These are phyloP conservation scores for Daptonema setosum DNA, from an alignment of 2,888 invertebrate species.

Conservation along the genomic window DNA sequence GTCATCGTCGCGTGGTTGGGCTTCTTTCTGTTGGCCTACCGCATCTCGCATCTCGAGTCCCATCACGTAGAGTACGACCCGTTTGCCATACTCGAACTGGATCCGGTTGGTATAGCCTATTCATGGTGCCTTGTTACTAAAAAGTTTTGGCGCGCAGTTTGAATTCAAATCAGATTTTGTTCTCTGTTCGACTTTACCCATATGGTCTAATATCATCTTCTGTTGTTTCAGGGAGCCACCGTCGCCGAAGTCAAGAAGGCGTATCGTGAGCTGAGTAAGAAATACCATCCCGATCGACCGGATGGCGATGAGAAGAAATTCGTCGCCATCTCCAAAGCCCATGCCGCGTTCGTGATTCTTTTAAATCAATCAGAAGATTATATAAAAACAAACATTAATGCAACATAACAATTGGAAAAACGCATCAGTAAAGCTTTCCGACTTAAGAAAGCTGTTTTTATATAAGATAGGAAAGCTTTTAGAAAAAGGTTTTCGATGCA, in stretches of 20 bases:
- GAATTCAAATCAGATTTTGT: not conserved
- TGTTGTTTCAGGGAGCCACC: slow-evolving; percentile 45
- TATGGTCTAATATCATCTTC: too few species aligned
- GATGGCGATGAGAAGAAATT: slow-evolving; percentile 79
- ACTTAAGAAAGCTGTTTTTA: too few species aligned
- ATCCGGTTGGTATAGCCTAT: slow-evolving; percentile 37
- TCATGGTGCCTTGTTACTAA: too few species aligned
- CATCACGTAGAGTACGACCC: slow-evolving; percentile 98
- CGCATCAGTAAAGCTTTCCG: too few species aligned
- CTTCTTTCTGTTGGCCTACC: slow-evolving; percentile 32
- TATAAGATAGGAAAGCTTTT: too few species aligned
- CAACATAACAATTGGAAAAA: too few species aligned
- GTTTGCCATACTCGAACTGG: slow-evolving; percentile 74
- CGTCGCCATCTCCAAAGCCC: slow-evolving; percentile 83
- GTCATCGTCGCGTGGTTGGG: slow-evolving; percentile 32
- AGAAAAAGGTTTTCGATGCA: too few species aligned
- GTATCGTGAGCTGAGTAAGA: slow-evolving; percentile 72
- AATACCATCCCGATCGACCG: slow-evolving; percentile 58
- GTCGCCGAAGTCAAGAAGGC: slow-evolving; percentile 76
- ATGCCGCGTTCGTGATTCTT: slow-evolving; percentile 31
- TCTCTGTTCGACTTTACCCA: not conserved
- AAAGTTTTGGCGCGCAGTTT: too few species aligned
- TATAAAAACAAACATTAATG: too few species aligned
- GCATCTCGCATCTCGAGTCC: slow-evolving; percentile 71
- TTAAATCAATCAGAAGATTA: too few species aligned